Base-by-base conservation (phyloP, 1,140 invertebrate species). In the Zaprionus lachaisei region DNA sequence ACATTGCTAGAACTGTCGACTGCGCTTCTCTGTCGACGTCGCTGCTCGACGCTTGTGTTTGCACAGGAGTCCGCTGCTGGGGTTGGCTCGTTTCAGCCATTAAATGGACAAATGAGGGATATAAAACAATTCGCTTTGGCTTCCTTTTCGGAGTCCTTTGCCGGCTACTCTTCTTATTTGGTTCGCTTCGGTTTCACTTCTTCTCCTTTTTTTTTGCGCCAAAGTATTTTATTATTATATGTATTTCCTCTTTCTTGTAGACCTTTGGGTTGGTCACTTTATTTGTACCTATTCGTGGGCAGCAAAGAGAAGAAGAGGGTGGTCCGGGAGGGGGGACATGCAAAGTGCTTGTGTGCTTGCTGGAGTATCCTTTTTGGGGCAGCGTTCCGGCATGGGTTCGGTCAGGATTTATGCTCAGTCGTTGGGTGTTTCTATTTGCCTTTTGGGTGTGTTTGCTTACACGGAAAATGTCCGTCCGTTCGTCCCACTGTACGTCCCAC, bases 31-130 rank as follows among this genome's bases (percentile, higher is more conserved):
- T 54, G 47, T 64, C 62, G 37, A 34, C 49, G 26, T 71, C 57
- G 64, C 67, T 72, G 74, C 77, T 72, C 74, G 44, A 20, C 26
- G 12, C 38, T 38, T 57, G 31, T 68, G 70, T 75, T 64, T 68
- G 62, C 71, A 24, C 47, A 28, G 17, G 54, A 87, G 67, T 81
- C 66, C 78, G 72, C 31, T 62, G 72, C 58, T 58, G 69, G 74
- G 72, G 72, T 76, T 85, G 73, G 81, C 89, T 91, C 89, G 89
- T 91, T 91, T 91, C 83, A 76, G 77, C 90, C 90, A 92, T 92
- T 92, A 92, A 92, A 92, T 91, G 90, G 83, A 92, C 86, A 92
- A 92, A 92, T 92, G 90, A 92, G 85, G 86, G 91, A 92, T 92
- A 92, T 92, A 92, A 92, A 92, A 92, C 83, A 92, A 92, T 92